phyloP scores from a whole-genome alignment of 2,113 vertebrate species.

The Xenotilapia flavipinnis region DNA sequence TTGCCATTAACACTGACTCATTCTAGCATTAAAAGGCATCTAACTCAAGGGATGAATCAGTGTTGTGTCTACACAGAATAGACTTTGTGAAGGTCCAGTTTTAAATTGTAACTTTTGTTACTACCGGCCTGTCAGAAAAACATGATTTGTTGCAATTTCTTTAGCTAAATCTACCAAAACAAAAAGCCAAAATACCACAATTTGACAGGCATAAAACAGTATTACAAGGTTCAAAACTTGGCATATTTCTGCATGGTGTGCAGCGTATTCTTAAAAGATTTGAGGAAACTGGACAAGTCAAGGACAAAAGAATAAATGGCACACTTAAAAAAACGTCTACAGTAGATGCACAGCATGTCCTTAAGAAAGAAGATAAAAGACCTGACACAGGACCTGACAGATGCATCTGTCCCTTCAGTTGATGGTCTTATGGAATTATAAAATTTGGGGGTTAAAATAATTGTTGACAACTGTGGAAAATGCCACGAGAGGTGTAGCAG shows the following conservation, averaged over 20 bases:
- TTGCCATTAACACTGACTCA: neutral
- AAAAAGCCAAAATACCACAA: neutral
- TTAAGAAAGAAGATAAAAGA: neutral
- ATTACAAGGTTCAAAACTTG: neutral
- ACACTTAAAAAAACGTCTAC: neutral
- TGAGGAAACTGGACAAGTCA: neutral
- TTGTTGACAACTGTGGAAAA: neutral
- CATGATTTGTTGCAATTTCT: neutral
- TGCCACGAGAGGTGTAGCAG: neutral
- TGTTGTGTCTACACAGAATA: neutral
- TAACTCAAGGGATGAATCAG: neutral
- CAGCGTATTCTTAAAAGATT: neutral
- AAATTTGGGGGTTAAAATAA: neutral
- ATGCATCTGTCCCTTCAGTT: neutral
- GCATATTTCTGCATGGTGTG: neutral
- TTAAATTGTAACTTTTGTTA: neutral
- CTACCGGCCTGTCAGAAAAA: neutral
- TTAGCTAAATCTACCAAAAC: neutral
- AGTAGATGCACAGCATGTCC: neutral
- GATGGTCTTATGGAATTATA: neutral
- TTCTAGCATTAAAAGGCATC: neutral
- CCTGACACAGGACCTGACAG: neutral
- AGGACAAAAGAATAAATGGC: neutral
- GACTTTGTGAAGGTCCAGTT: neutral
- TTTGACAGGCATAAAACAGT: neutral